Conservation (phyloP, 2,113 vertebrate species). For the Amphiprion ocellaris region DNA sequence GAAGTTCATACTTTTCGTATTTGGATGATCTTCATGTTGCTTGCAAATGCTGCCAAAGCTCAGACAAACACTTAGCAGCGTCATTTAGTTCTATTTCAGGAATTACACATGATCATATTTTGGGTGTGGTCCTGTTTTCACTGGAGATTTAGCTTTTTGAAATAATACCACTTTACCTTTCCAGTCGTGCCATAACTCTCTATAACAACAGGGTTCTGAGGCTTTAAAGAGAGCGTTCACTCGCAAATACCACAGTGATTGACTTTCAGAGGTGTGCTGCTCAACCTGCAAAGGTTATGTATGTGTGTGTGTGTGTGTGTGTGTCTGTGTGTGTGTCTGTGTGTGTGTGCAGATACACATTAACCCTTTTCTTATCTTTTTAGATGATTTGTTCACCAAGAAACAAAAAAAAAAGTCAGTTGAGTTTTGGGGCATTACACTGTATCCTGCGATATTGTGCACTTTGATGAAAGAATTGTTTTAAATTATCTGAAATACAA, state of each 20-base stretch:
- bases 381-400: background rate
- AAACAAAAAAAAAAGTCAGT: no score
- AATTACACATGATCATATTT: slow-evolving; percentile 6
- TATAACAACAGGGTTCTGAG: slow-evolving; percentile 54
- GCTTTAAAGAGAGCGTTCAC: slow-evolving; percentile 42
- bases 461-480: no score
- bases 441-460: background rate
- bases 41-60: background rate
- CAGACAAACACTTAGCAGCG: background rate
- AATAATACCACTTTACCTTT: slow-evolving; percentile 47
- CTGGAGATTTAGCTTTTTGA: slow-evolving; percentile 10
- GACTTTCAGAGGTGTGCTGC: slow-evolving; percentile 11
- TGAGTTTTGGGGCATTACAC: background rate
- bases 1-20: background rate
- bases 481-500: no score
- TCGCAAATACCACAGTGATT: slow-evolving; percentile 36
- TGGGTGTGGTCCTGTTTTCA: slow-evolving; percentile 43
- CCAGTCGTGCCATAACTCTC: slow-evolving; percentile 21
- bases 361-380: background rate
- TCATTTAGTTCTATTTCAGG: background rate
- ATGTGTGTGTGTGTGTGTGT: background rate
- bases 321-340: background rate
- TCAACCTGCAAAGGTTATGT: background rate
- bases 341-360: background rate
- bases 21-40: background rate